Evolutionary conservation across 1,140 invertebrate genomes (phyloP).

Genomic region (Dendrolimus punctatus): DNA sequence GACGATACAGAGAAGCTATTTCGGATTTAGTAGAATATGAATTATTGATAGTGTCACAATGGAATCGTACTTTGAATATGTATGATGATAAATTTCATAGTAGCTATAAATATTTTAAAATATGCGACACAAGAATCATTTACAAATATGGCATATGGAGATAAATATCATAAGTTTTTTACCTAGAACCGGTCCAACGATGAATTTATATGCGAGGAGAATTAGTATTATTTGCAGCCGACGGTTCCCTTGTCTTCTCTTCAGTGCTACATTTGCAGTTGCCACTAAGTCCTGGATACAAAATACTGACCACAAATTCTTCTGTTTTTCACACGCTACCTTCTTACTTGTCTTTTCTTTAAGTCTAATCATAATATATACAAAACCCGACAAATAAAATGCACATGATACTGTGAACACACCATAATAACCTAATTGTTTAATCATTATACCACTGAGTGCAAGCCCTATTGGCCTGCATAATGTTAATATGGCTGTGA

Average conservation of each 20-base stretch:
- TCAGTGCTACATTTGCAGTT: slow-evolving; percentile 69
- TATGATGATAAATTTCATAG: no score
- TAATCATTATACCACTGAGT: slow-evolving; percentile 65
- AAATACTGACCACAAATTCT: slow-evolving; percentile 44
- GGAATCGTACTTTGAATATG: no score
- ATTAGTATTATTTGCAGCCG: slow-evolving; percentile 65
- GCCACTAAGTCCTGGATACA: slow-evolving; percentile 61
- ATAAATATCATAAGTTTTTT: slow-evolving; percentile 19
- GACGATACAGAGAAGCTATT: no score
- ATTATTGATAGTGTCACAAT: no score
- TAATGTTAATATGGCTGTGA: slow-evolving; percentile 71
- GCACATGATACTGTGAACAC: slow-evolving; percentile 60
- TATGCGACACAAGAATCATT: no score
- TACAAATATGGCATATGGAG: no score
- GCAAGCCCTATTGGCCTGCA: slow-evolving; percentile 64
- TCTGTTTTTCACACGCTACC: slow-evolving; percentile 33
- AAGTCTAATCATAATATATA: slow-evolving; percentile 60
- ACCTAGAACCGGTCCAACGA: slow-evolving; percentile 71
- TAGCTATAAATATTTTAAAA: no score
- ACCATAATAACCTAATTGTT: slow-evolving; percentile 64
- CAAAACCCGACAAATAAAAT: slow-evolving; percentile 61
- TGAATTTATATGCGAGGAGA: slow-evolving; percentile 68
- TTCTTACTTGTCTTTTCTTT: slow-evolving; percentile 55
- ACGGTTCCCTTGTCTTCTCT: slow-evolving; percentile 47
- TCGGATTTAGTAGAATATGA: no score